Evolutionary conservation across 2,113 vertebrate species (phyloP), one percentile per base, ranked within the genome.

Genomic region (Pardalotus punctatus): DNA sequence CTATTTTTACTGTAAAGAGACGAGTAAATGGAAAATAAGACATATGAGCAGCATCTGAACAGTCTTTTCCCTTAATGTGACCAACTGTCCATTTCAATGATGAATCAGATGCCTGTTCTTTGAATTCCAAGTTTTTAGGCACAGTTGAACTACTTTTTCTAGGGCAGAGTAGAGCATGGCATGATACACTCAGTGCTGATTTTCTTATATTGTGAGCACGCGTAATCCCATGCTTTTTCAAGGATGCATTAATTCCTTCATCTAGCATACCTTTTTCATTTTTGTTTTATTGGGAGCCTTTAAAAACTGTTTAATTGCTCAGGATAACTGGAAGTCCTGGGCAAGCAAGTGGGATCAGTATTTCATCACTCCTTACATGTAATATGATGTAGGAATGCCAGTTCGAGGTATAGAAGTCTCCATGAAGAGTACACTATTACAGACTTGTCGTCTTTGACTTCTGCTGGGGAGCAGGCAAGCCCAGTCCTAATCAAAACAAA

Each of bases 401-500:
- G 0, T 78, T 64, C 29, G 43, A 77, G 64, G 28, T 51, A 24
- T 5, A 48, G 62, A 70, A 35, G 20, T 83, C 28, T 54, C 18
- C 18, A 18, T 8, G 47, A 40, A 29, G 51, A 40, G 9, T 28
- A 12, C 6, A 4, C 35, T 54, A 2, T 61, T 77, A 61, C 38
- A 81, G 23, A 58, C 19, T 33, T 54, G 42, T 27, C 9, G 3
- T 69, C 76, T 78, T 56, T 36, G 70, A 33, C 66, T 95, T 92
- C 40, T 95, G 36, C 50, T 66, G 42, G 62, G 56, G 62, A 81
- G 69, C 67, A 40, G 54, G 84, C 67, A 85, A 95, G 77, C 50
- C 66, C 60, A 23, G 36, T 50, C 47, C 78, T 89, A 88, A 93
- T 89, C 60, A 94, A 87, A 95, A 94, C 80, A 96, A 60, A 93